Evolutionary conservation across 1,140 invertebrate genomes (phyloP).

Genomic region (Gryon sp.): DNA sequence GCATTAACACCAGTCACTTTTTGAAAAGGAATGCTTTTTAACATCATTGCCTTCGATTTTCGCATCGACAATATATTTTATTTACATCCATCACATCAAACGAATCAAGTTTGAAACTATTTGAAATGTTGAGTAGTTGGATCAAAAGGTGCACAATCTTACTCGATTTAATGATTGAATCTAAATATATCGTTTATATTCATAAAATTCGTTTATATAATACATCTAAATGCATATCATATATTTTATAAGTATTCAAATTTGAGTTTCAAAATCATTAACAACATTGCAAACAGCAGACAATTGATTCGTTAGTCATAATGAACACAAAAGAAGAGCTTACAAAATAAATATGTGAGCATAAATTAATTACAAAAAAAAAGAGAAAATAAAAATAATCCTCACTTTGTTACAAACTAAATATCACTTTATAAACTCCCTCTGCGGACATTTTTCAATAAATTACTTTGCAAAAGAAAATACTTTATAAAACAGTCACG

Average conservation of each 20-base stretch:
- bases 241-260: background rate
- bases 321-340: conserved; percentile 29
- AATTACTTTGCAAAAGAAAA: conserved; percentile 26
- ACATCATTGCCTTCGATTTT: too few species aligned
- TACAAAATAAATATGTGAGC: conserved; percentile 25
- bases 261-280: background rate
- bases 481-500: conserved; percentile 31
- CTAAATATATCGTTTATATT: conserved; percentile 6
- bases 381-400: background rate
- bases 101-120: conserved; percentile 52
- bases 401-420: conserved; percentile 25
- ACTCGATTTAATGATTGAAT: conserved; percentile 6
- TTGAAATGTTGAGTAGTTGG: conserved; percentile 45
- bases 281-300: conserved; percentile 48
- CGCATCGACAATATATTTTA: conserved; percentile 17
- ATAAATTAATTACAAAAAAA: conserved; percentile 4
- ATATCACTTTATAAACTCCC: conserved; percentile 32
- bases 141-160: conserved; percentile 5
- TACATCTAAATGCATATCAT: conserved; percentile 36
- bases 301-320: conserved; percentile 51
- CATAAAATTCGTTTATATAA: too few species aligned
- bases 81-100: conserved; percentile 52
- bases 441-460: conserved; percentile 13
- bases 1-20: conserved; percentile 36
- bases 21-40: conserved; percentile 38